Percentiles rank a stretch among this genome's conserved stretches.
Evolutionary conservation across 2,888 invertebrate species (phyloP).

Genomic region (Megalurothrips usitatus): DNA sequence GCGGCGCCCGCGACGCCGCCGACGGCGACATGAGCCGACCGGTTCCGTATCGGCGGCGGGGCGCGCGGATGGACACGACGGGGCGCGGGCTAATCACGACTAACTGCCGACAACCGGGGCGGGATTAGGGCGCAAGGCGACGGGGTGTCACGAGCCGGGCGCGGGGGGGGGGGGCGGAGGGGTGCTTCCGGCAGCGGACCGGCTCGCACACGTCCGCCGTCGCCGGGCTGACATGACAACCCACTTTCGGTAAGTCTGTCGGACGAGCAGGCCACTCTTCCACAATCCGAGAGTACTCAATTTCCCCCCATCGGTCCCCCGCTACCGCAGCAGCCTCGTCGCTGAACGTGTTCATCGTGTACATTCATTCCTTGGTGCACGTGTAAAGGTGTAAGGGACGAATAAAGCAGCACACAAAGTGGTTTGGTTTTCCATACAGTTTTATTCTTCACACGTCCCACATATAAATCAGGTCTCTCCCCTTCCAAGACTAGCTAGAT

Average conservation of each 20-base stretch:
- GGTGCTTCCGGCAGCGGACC: background rate
- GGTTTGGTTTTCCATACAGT: background rate
- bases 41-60: background rate
- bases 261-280: too few species aligned
- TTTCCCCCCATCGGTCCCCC: too few species aligned
- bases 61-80: background rate
- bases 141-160: background rate
- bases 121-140: background rate
- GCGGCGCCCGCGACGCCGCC: background rate
- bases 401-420: background rate
- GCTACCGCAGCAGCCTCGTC: too few species aligned
- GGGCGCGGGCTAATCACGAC: background rate
- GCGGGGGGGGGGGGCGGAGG: background rate
- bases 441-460: constrained; percentile 2
- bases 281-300: too few species aligned
- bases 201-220: too few species aligned
- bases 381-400: background rate
- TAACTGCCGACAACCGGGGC: background rate
- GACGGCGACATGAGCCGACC: background rate
- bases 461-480: constrained; percentile 14
- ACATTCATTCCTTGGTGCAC: too few species aligned
- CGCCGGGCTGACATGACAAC: too few species aligned
- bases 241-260: too few species aligned
- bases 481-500: constrained; percentile 8
- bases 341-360: too few species aligned